Conservation (phyloP, 2,797 vertebrate species). For the Sebastes variabilis region DNA sequence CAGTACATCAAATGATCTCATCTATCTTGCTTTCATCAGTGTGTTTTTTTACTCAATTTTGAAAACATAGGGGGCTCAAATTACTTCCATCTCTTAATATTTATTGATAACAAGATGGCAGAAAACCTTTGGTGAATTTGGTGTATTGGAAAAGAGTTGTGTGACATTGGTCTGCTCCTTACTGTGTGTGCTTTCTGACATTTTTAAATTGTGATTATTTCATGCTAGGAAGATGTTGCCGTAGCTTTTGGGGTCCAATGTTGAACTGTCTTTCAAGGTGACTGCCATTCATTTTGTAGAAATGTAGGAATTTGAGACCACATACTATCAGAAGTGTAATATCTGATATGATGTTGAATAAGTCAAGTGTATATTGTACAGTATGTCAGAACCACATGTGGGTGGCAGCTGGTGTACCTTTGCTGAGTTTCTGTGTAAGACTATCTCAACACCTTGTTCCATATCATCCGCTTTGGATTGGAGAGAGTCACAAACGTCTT, state of each 20-base stretch:
- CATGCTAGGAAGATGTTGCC: not conserved
- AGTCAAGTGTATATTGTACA: not conserved
- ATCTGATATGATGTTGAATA: not conserved
- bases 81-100: not conserved
- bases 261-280: not conserved
- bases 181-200: not conserved
- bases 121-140: not conserved
- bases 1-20: not conserved
- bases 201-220: not conserved
- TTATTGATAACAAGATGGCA: not conserved
- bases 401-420: not conserved
- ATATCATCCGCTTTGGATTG: not conserved
- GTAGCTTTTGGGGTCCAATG: not conserved
- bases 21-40: not conserved
- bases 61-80: not conserved
- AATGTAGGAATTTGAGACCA: not conserved
- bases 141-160: not conserved
- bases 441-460: not conserved
- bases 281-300: not conserved
- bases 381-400: not conserved
- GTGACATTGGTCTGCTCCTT: not conserved
- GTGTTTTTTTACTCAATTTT: not conserved
- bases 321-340: not conserved
- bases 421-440: not conserved
- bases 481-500: not conserved